These are phyloP conservation scores for Tauraco erythrolophus DNA, from an alignment of 2,113 vertebrate species.

Conservation along the genomic window DNA sequence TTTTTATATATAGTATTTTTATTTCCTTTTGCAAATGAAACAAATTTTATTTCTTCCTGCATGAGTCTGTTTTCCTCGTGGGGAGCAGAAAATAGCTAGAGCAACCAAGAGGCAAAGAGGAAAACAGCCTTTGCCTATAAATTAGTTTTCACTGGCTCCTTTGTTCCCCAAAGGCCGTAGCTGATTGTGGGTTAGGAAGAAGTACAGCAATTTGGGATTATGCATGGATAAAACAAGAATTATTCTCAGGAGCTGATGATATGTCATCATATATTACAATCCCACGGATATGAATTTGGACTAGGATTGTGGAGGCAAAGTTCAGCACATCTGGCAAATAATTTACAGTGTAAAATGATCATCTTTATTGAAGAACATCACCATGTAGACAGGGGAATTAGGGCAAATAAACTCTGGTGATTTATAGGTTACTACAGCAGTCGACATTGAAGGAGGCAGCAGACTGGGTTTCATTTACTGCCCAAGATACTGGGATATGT, in stretches of 20 bases:
- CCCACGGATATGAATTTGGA: background rate
- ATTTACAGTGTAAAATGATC: constrained; percentile 6
- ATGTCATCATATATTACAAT: constrained; percentile 3
- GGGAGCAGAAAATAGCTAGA: background rate
- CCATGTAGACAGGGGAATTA: background rate
- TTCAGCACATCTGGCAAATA: constrained; percentile 22
- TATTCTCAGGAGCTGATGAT: background rate
- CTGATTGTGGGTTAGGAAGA: constrained; percentile 2
- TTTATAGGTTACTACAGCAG: constrained; percentile 12
- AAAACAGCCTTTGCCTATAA: constrained; percentile 2
- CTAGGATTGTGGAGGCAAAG: background rate
- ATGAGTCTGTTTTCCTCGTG: background rate
- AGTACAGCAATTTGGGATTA: constrained; percentile 40
- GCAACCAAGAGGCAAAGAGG: background rate
- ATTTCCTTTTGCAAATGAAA: background rate
- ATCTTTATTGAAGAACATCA: background rate
- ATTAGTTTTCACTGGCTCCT: constrained; percentile 18
- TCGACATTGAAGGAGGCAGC: background rate
- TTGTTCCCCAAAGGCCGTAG: background rate
- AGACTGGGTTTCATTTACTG: background rate
- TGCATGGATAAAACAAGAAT: background rate
- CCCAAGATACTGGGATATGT: background rate
- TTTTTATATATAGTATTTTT: background rate
- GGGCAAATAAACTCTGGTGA: constrained; percentile 10
- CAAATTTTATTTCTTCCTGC: background rate